A percentile compares a stretch with the other conserved stretches of the same genome.
Conservation (phyloP, 2,888 invertebrate species). For the Abscondita cerata region DNA sequence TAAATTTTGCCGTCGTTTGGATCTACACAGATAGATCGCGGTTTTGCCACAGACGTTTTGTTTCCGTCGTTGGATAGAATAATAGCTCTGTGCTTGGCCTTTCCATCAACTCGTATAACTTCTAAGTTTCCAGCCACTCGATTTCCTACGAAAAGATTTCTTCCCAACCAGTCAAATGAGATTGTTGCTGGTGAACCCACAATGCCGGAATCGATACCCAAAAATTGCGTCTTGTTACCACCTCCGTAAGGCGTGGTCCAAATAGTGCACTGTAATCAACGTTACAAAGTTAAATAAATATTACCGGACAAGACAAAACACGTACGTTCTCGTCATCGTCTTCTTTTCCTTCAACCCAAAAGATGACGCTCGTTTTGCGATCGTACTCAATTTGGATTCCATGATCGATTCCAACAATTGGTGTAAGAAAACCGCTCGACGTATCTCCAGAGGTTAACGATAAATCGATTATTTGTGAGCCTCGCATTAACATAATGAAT, state of each 20-base stretch:
- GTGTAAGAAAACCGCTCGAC: conserved; percentile 80
- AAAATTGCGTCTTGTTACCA: conserved; percentile 82
- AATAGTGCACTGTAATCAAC: conserved; percentile 79
- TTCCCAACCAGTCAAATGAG: conserved; percentile 96
- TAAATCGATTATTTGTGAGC: conserved; percentile 87
- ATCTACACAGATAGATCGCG: conserved; percentile 87
- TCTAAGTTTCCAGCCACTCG: conserved; percentile 90
- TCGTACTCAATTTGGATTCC: conserved; percentile 94
- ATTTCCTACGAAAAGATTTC: conserved; percentile 94
- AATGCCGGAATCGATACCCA: conserved; percentile 83
- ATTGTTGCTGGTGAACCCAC: conserved; percentile 90
- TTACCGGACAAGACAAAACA: not conserved
- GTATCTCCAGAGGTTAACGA: conserved; percentile 78
- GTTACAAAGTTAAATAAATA: not conserved
- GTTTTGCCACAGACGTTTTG: conserved; percentile 83
- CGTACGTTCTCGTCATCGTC: conserved; percentile 73
- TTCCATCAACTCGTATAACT: conserved; percentile 84
- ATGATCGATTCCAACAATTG: conserved; percentile 87
- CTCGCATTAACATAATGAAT: conserved; percentile 89
- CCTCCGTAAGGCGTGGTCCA: conserved; percentile 85
- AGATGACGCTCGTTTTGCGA: conserved; percentile 80
- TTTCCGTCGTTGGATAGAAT: conserved; percentile 91
- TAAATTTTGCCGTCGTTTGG: conserved; percentile 93
- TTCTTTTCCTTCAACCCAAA: conserved; percentile 84
- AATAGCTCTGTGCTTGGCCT: conserved; percentile 81